Conservation (phyloP, 2,797 vertebrate species). For the Coranthus polyacanthus region DNA sequence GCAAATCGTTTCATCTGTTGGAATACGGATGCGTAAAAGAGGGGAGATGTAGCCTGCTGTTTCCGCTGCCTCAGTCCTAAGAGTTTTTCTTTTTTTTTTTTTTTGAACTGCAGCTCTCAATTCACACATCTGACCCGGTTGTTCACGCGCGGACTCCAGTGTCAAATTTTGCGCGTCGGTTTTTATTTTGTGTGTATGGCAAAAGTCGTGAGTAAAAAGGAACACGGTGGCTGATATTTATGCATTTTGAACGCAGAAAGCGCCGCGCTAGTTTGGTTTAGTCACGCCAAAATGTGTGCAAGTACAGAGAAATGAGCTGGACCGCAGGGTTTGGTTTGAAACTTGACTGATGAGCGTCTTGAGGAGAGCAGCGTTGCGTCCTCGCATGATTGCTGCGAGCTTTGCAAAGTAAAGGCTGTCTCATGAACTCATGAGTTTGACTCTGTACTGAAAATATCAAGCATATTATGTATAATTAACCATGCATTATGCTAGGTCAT, state of each 20-base stretch:
- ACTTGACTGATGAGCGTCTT: slow-evolving; percentile 39
- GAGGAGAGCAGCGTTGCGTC: slow-evolving; percentile 23
- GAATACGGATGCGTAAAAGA: slow-evolving; percentile 40
- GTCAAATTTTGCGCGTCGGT: slow-evolving; percentile 20
- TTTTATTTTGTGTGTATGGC: no score
- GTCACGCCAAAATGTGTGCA: not conserved
- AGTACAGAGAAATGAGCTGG: slow-evolving; percentile 16
- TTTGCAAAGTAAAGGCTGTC: not conserved
- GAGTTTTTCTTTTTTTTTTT: not conserved
- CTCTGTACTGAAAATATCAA: slow-evolving; percentile 36
- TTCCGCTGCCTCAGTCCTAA: slow-evolving; percentile 21
- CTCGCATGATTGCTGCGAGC: slow-evolving; percentile 25
- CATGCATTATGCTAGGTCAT: slow-evolving; percentile 11
- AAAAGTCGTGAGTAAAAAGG: slow-evolving; percentile 33
- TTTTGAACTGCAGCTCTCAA: slow-evolving; percentile 3
- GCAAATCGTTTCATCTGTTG: slow-evolving; percentile 55
- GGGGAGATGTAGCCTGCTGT: slow-evolving; percentile 27
- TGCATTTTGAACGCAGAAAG: not conserved
- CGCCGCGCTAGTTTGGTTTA: not conserved
- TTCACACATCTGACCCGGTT: slow-evolving; percentile 8
- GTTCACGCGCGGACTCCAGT: slow-evolving; percentile 28
- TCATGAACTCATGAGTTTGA: slow-evolving; percentile 21
- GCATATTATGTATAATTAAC: slow-evolving; percentile 22
- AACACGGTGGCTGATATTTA: slow-evolving; percentile 4
- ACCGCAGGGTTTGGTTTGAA: slow-evolving; percentile 15